Evolutionary conservation across 2,888 invertebrate genomes (phyloP).

Genomic region (Parochlus steinenii): DNA sequence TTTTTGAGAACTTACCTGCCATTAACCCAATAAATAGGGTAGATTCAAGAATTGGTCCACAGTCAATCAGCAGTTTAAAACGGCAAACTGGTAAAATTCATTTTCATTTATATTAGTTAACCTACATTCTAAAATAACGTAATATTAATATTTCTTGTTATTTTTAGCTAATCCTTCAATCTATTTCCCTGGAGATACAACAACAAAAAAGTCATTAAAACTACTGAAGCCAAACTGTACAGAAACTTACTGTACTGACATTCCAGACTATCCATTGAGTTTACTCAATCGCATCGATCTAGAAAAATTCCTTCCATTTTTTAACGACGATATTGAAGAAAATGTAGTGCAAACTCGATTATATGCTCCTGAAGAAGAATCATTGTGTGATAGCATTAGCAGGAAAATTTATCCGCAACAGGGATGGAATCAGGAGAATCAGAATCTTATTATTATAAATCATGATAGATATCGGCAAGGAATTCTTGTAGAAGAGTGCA

Average conservation of each 20-base stretch:
- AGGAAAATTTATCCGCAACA: slow-evolving; percentile 3
- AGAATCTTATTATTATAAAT: slow-evolving; percentile 3
- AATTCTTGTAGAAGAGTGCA: slow-evolving; percentile 8
- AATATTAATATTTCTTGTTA: too few relatives aligned
- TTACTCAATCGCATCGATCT: slow-evolving; percentile 3
- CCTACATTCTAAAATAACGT: too few relatives aligned
- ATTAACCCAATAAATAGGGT: too few relatives aligned
- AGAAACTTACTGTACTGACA: slow-evolving; percentile 1
- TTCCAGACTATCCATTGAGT: slow-evolving; percentile 2
- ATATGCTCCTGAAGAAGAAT: slow-evolving; percentile 5
- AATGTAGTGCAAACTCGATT: not conserved
- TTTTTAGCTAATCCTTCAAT: slow-evolving; percentile 6
- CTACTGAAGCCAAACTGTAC: slow-evolving; percentile 1
- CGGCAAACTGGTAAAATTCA: too few relatives aligned
- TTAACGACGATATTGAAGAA: slow-evolving; percentile 4
- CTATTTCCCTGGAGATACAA: not conserved
- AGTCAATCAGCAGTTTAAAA: too few relatives aligned
- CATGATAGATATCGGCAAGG: slow-evolving; percentile 9
- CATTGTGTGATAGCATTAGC: slow-evolving; percentile 2
- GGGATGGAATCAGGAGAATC: not conserved
- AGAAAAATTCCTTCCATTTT: slow-evolving; percentile 6
- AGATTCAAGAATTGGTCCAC: too few relatives aligned
- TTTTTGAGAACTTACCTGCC: too few relatives aligned
- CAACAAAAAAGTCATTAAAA: too few relatives aligned
- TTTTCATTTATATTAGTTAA: too few relatives aligned